A percentile compares a stretch with the other conserved stretches of the same genome.
Conservation (phyloP, 2,888 invertebrate species). For the Prenolepis imparis region DNA sequence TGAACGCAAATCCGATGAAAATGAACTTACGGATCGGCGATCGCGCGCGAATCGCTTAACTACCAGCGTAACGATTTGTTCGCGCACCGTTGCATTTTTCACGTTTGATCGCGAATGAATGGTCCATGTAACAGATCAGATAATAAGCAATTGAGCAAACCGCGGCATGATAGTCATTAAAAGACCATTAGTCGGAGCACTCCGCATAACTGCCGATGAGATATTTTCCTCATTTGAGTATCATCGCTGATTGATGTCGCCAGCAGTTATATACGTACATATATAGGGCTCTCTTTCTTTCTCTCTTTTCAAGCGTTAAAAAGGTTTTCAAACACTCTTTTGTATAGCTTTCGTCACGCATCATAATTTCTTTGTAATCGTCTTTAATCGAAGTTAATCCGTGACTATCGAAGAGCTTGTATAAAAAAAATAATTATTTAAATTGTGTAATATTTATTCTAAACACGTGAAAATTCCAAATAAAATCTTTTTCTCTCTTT, state of each 20-base stretch:
- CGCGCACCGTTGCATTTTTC: constrained; percentile 29
- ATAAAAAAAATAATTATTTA: background rate
- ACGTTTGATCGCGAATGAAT: constrained; percentile 33
- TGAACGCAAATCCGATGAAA: constrained; percentile 41
- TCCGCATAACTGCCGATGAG: constrained; percentile 32
- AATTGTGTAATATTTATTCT: background rate
- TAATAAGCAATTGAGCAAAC: constrained; percentile 49
- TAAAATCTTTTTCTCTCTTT: background rate
- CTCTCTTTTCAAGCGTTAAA: background rate
- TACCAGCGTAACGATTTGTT: constrained; percentile 18
- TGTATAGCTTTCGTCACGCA: background rate
- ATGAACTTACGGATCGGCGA: constrained; percentile 6
- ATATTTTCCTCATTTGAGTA: constrained; percentile 9
- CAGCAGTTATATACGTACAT: background rate
- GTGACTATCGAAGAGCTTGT: background rate
- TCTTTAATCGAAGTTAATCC: constrained; percentile 1
- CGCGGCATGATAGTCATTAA: constrained; percentile 50
- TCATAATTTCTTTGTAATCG: background rate
- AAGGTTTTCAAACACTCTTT: background rate
- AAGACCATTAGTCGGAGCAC: constrained; percentile 34
- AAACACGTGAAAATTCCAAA: background rate
- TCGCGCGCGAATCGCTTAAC: constrained; percentile 21
- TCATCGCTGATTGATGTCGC: constrained; percentile 36
- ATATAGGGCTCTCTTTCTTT: background rate
- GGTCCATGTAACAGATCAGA: constrained; percentile 40